Evolutionary conservation across 2,797 vertebrate genomes (phyloP), one percentile per base, ranked within the genome.

Genomic region (Lepilemur septentrionalis): DNA sequence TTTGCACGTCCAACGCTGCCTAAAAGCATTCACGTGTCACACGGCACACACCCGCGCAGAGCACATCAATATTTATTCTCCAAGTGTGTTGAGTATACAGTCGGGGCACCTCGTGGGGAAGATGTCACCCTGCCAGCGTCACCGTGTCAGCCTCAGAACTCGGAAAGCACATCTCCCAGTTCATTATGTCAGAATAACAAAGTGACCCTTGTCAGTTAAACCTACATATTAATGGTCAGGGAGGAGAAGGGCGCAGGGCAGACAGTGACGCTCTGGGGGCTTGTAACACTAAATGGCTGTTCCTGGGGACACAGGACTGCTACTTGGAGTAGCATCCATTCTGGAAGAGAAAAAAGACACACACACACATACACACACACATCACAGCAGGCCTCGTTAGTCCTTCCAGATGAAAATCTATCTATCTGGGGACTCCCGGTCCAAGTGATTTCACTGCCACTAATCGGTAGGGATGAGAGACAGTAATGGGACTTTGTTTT

Each of bases 11-110:
- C 92, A 76, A 69, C 65, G 57, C 41, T 23, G 4, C 88, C 96
- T 96, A 82, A 92, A 97, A 95, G 88, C 95, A 95, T 95, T 96
- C 91, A 94, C 82, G 95, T 95, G 94, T 97, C 93, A 97, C 95
- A 94, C 48, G 69, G 75, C 10, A 0, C 84, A 93, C 79, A 87
- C 80, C 41, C 35, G 43, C 94, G 63, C 57, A 76, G 86, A 93
- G 65, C 12, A 92, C 86, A 96, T 91, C 92, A 95, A 96, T 95
- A 94, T 96, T 94, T 95, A 95, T 94, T 95, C 96, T 96, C 70
- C 85, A 57, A 97, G 70, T 84, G 82, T 92, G 95, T 75, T 7
- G 5, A 96, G 85, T 85, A 85, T 83, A 88, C 75, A 91, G 46
- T 48, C 28, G 52, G 75, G 95, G 93, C 88, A 89, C 78, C 79